Evolutionary conservation across 2,113 vertebrate species (phyloP), one percentile per base, ranked within the genome.

Genomic region (Poecilia latipinna): DNA sequence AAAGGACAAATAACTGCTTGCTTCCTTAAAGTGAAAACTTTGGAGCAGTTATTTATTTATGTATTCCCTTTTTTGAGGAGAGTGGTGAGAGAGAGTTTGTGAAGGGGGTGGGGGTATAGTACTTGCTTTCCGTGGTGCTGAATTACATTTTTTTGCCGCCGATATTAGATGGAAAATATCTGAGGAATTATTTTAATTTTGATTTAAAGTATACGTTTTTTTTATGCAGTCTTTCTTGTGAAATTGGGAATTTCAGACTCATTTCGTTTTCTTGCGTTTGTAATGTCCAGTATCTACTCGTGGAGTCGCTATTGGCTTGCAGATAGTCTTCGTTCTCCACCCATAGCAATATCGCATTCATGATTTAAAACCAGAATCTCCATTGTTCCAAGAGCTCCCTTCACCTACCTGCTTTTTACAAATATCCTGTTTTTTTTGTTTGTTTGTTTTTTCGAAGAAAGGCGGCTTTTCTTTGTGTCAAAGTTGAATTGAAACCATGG

Each of bases 221-320:
- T 1, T 15, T 13, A 29, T 62, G 17, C 29, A 17, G 4, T 31
- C 28, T 7, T 28, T 17, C 4, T 31, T 6, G 26, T 29, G 12
- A 0, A 15, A 15, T 31, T 3, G 5, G 31, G 12, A 17, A 8
- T 13, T 62, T 17, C 7, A 17, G 28, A 29, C 6, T 93, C 2
- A 4, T 17, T 65, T 48, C 3, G 3, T 22, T 31, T 29, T 68
- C 3, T 44, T 15, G 1, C 4, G 12, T 78, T 33, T 75, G 84
- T 61, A 87, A 68, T 89, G 65, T 80, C 67, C 6, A 22, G 70
- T n/a, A 67, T 68, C 6, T 31, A 64, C 90, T 83, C 86, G 74
- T 28, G 37, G 88, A 60, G 90, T 90, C 90, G 86, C 90, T 86
- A 73, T 77, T 86, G 42, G 74, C 84, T 68, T 4, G 31, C 83